Evolutionary conservation across 2,797 vertebrate genomes (phyloP), one percentile per base, ranked within the genome.

Genomic region (Columba guinea): DNA sequence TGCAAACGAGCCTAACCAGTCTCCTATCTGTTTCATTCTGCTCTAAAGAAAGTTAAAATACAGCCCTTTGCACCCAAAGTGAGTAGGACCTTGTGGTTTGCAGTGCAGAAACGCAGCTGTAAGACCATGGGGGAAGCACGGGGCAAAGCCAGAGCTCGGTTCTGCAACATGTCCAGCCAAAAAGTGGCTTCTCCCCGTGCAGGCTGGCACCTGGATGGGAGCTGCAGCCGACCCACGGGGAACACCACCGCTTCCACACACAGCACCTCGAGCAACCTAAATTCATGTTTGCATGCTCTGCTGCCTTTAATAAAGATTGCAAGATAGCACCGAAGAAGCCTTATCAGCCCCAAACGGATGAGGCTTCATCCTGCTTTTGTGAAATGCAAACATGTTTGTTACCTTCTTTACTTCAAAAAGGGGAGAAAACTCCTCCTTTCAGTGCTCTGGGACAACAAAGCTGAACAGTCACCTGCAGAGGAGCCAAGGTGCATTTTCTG

Each of bases 31-130:
- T 15, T 81, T 60, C 37, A 11, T 5, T 69, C 27, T 35, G 26
- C 11, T 59, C 48, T 34, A 22, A 73, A 69, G 10, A 26, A 52
- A 53, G 28, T 10, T 14, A 24, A 30, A 56, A 4, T 13, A 7
- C 19, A 19, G 30, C 49, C 34, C 41, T 52, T 20, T 23, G 35
- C 20, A 35, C 5, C 22, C 20, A 49, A 32, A 64, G 62, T 1
- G 1, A 60, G 68, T 4, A 26, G 9, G 53, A 44, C 34, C 51
- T 12, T 9, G 34, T 20, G 49, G 19, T 80, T 19, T 11, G 18
- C n/a, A 10, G 22, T 0, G 2, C 52, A 44, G 76, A 64, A 65
- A 10, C 0, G 0, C 0, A 2, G 18, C 55, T 8, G 8, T 12
- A 23, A 32, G n/a, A 28, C 53, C 37, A 5, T 1, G 16, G 32